Evolutionary conservation across 2,888 invertebrate species (phyloP).

Genomic region (Imbricaverruca yamaguchii): DNA sequence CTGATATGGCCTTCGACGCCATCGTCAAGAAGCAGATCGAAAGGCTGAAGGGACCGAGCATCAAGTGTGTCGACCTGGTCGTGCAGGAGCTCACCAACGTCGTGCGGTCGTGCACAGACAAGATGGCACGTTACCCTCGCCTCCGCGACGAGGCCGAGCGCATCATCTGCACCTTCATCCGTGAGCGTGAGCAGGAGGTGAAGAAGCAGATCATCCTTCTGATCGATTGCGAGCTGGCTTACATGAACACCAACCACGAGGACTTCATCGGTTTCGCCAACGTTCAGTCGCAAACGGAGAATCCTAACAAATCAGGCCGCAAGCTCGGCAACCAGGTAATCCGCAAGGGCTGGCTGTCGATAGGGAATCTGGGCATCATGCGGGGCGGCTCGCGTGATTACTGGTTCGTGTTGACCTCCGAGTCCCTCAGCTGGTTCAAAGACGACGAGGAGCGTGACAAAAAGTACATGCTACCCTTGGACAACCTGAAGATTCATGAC

Average conservation of each 20-base stretch:
- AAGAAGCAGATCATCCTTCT: constrained; percentile 91
- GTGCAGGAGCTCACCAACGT: constrained; percentile 93
- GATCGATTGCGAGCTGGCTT: constrained; percentile 93
- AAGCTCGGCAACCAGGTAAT: constrained; percentile 97
- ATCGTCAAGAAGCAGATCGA: constrained; percentile 98
- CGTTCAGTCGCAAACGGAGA: constrained; percentile 95
- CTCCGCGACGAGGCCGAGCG: constrained; percentile 97
- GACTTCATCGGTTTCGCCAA: constrained; percentile 98
- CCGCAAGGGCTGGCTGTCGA: constrained; percentile 97
- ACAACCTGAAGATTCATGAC: constrained; percentile 92
- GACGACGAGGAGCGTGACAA: constrained; percentile 80
- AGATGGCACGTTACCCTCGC: constrained; percentile 96
- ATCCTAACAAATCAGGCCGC: constrained; percentile 70
- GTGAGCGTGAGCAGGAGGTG: constrained; percentile 89
- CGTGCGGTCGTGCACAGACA: constrained; percentile 67
- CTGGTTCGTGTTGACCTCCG: constrained; percentile 98
- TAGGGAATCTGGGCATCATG: constrained; percentile 98
- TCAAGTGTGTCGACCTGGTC: constrained; percentile 97
- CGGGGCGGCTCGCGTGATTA: constrained; percentile 98
- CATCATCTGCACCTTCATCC: constrained; percentile 87
- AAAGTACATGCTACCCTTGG: constrained; percentile 97
- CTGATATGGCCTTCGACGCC: constrained; percentile 99
- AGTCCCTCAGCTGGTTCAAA: constrained; percentile 91
- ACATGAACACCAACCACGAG: constrained; percentile 99
- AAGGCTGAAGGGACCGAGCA: constrained; percentile 90